Evolutionary conservation across 2,888 invertebrate genomes (phyloP).

Genomic region (Leptura quadrifasciata): DNA sequence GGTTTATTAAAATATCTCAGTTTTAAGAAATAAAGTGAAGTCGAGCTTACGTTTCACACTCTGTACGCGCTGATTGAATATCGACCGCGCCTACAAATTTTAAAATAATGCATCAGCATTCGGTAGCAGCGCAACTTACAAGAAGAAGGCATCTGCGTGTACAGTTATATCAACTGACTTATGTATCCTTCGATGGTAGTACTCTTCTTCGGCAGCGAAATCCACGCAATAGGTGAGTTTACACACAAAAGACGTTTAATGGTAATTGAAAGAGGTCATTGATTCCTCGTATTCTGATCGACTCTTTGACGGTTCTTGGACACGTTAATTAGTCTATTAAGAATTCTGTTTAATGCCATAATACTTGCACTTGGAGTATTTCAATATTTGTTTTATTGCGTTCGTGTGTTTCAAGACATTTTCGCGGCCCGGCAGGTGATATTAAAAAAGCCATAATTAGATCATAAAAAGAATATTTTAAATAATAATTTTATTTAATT

Average conservation of each 20-base stretch:
- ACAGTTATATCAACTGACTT: constrained; percentile 42
- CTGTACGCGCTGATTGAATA: constrained; percentile 13
- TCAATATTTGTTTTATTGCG: constrained; percentile 10
- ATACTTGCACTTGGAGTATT: constrained; percentile 5
- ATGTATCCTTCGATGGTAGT: constrained; percentile 21
- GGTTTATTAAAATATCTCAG: too few species aligned
- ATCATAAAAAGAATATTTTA: background rate
- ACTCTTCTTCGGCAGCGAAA: constrained; percentile 32
- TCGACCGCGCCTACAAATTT: constrained; percentile 29
- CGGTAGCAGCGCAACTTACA: constrained; percentile 29
- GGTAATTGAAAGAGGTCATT: constrained; percentile 44
- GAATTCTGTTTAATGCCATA: background rate
- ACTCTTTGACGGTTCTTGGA: constrained; percentile 7
- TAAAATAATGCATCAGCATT: constrained; percentile 33
- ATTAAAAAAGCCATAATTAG: background rate
- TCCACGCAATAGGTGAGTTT: constrained; percentile 29
- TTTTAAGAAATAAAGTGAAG: too few species aligned
- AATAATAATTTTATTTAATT: too few species aligned
- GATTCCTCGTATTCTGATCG: constrained; percentile 36
- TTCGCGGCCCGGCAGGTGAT: background rate
- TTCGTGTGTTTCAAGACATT: background rate
- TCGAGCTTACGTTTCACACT: background rate
- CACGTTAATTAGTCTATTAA: constrained; percentile 6
- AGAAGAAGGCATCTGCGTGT: constrained; percentile 37
- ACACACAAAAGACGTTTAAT: constrained; percentile 35